A percentile compares a stretch with the other conserved stretches of the same genome.
These are phyloP conservation scores for Chromobotia macracanthus DNA, from an alignment of 2,797 vertebrate species.

Conservation along the genomic window DNA sequence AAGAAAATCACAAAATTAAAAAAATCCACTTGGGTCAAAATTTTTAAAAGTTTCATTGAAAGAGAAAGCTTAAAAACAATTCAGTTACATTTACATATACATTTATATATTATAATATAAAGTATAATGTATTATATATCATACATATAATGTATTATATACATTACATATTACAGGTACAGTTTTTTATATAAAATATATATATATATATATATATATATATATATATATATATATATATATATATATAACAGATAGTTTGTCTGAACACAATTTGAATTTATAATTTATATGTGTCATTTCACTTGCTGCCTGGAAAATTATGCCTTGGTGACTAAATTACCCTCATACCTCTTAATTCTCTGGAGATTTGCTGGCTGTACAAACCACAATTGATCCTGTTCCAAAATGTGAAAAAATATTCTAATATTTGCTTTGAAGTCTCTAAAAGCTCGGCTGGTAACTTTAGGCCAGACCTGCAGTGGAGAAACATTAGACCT, in stretches of 20 bases:
- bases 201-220: neutral
- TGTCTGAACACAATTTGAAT: constrained; percentile 10
- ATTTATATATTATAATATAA: too few relatives aligned
- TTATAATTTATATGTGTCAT: constrained; percentile 50
- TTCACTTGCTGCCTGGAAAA: constrained; percentile 48
- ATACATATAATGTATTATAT: too few relatives aligned
- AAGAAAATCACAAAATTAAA: neutral
- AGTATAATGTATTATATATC: too few relatives aligned
- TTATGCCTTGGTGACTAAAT: constrained; percentile 44
- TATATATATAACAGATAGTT: neutral
- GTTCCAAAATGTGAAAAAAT: constrained; percentile 63
- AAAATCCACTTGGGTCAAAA: neutral
- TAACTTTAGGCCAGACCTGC: constrained; percentile 59
- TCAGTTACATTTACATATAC: too few relatives aligned
- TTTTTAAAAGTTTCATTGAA: too few relatives aligned
- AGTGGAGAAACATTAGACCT: constrained; percentile 60
- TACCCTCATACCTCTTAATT: constrained; percentile 47
- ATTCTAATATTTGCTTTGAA: constrained; percentile 67
- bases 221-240: neutral
- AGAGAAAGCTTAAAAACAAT: too few relatives aligned
- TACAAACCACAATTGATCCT: constrained; percentile 51
- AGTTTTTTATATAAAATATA: too few relatives aligned
- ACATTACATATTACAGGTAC: too few relatives aligned
- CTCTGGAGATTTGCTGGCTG: constrained; percentile 34
- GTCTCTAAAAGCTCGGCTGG: constrained; percentile 55